Evolutionary conservation across 2,113 vertebrate genomes (phyloP), one percentile per base, ranked within the genome.

Genomic region (Aepyceros melampus): DNA sequence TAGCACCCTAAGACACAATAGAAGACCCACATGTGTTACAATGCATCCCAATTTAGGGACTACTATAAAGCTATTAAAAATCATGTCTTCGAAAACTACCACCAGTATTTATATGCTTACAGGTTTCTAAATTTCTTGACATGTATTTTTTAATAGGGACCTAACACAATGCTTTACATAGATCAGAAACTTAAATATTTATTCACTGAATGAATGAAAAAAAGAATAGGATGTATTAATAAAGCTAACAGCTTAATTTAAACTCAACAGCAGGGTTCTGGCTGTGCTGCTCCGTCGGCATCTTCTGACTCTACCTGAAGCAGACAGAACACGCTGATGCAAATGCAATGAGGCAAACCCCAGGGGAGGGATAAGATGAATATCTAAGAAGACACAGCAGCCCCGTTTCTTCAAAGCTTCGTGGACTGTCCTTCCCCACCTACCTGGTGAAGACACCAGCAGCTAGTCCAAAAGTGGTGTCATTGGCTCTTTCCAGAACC

Each of bases 391-490:
- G 82, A 17, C 2, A 1, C 4, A 16, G 45, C 11, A 7, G 3
- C 16, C 67, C 23, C 29, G 0, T 7, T 3, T 11, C 62, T 2
- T 19, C 51, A 6, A 14, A 23, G 4, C 33, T 79, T 60, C 60
- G 10, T 4, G 16, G 13, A 31, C 14, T 6, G 76, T 13, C 0
- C 60, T 33, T 9, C 51, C 33, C 53, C 49, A 84, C 62, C 4
- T 97, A 99, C 99, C 99, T 99, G 97, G 99, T 99, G 97, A 99
- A 99, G 95, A 99, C 99, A 1, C 99, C 99, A 33, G 99, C 99
- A 10, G 99, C 99, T 93, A 99, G 91, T 55, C 99, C 99, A 33
- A 99, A 99, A 6, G 99, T 99, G 64, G 99, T 99, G 94, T 99
- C 89, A 47, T 99, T 99, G 95, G 99, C 99, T 97, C 99, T 99